Evolutionary conservation across 2,113 vertebrate species (phyloP), one percentile per base, ranked within the genome.

Genomic region (Leiothrix lutea): DNA sequence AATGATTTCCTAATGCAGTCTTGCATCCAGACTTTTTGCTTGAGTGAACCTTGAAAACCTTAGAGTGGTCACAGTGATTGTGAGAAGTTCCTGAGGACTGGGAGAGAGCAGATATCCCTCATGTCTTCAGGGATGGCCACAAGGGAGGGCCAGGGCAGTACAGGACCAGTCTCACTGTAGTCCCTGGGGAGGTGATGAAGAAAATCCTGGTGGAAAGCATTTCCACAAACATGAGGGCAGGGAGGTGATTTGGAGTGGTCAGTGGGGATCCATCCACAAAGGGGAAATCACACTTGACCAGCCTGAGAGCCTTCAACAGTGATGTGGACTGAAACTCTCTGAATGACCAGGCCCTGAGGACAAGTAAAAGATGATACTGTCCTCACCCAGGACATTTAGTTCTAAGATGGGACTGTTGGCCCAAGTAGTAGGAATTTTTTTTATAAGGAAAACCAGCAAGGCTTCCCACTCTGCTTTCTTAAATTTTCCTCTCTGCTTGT

Each of bases 401-500:
- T 79, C 66, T 92, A 31, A 64, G 53, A 61, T 25, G 54, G 35
- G 87, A 54, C 42, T 71, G 13, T 47, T 70, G 81, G 69, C 62
- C 29, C 53, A 89, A 53, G 56, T 11, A 57, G 29, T 78, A 88
- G 82, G 66, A 89, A 85, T 45, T 36, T 60, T n/a, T 60, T 60
- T n/a, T 60, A n/a, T 25, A 70, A 62, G 56, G 53, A 53, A 94
- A 93, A 86, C 19, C 42, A 71, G 23, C 54, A 82, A 64, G 60
- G 23, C 79, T 85, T 95, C 73, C 58, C 73, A 86, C 24, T 88
- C 56, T 23, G 38, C 69, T 92, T 92, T 91, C 53, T 83, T 92
- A 84, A 25, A 80, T 88, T 91, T 91, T 92, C 80, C 80, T 86
- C 56, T 96, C 45, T 57, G 58, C 36, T 92, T 95, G n/a, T 47